Base-by-base conservation (phyloP, 2,888 invertebrate genomes). In the Eristalis intricaria region DNA sequence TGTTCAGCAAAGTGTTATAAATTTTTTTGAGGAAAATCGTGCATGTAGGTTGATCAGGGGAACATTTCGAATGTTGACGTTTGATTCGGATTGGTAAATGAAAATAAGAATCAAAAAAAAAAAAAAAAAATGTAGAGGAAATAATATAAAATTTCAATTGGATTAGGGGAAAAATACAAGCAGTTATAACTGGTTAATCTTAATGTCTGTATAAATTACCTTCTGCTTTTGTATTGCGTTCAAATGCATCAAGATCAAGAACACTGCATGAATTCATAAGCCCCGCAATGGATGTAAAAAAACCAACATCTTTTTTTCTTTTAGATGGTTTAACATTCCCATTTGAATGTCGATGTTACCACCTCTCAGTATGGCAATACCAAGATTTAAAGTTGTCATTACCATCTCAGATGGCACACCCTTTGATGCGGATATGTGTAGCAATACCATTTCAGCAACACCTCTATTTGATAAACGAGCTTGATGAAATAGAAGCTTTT, bases 251-350 rank as follows among this genome's bases (percentile, higher is more conserved):
- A 91, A 99, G 94, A 93, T 99, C 99, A 68, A 99, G 94, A 1
- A 99, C 99, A 89, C 98, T 98, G 92, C 98, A 98, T 23, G 99
- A 99, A 94, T 98, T 99, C 99, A 99, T 99, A 13, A 99, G 94
- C 8, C 99, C 99, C 88, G 99, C 98, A 85, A 99, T 97, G 0
- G 99, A 99, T 0, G 99, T 99, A 94, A 99, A 99, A 95, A 99
- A 99, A 0, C 99, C 99, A 0, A 99, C 99, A 93, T 99, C 99
- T 92, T 99, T 99, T 99, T 99, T 92, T 99, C 99, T 93, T 99
- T 99, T 50, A 99, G 94, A 91, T 99, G 99, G 91, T 99, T 98
- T 89, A 99, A 93, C 99, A 99, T 99, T 81, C 97, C 97, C 97
- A 97, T 97, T 93, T 99, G 99, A 89, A 99, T 99, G 90, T 98